These are phyloP conservation scores for Heliconius cydno DNA, from an alignment of 2,888 invertebrate species.

Conservation along the genomic window DNA sequence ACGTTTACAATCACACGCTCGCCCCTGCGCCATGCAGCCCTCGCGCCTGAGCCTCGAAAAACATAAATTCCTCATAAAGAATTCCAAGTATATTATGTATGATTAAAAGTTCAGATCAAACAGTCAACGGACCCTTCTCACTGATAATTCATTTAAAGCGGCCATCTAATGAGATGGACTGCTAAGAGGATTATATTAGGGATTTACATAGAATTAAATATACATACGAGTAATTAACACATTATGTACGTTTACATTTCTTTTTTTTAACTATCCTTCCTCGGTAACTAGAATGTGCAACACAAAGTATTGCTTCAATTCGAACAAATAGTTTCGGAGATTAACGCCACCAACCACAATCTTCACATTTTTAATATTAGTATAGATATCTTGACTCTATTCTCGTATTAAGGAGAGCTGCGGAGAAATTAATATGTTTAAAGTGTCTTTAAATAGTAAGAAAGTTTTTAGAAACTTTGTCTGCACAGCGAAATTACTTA, in stretches of 20 bases:
- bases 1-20: no score
- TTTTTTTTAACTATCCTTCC: neutral
- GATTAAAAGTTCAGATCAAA: conserved; percentile 28
- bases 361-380: neutral
- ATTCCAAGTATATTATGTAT: neutral
- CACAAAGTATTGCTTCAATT: neutral
- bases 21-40: neutral
- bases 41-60: neutral
- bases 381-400: neutral
- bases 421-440: neutral
- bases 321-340: neutral
- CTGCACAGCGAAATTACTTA: conserved; percentile 6
- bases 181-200: conserved; percentile 28
- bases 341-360: neutral
- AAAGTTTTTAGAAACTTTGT: conserved; percentile 4
- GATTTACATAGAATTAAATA: conserved; percentile 9
- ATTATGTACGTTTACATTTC: neutral
- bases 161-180: conserved; percentile 37
- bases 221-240: neutral
- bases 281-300: neutral
- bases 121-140: conserved; percentile 20
- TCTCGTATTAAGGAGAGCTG: neutral
- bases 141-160: conserved; percentile 24
- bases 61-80: neutral
- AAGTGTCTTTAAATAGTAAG: neutral